Conservation (phyloP, 2,888 invertebrate species). For the Hipparchia sbordonii region DNA sequence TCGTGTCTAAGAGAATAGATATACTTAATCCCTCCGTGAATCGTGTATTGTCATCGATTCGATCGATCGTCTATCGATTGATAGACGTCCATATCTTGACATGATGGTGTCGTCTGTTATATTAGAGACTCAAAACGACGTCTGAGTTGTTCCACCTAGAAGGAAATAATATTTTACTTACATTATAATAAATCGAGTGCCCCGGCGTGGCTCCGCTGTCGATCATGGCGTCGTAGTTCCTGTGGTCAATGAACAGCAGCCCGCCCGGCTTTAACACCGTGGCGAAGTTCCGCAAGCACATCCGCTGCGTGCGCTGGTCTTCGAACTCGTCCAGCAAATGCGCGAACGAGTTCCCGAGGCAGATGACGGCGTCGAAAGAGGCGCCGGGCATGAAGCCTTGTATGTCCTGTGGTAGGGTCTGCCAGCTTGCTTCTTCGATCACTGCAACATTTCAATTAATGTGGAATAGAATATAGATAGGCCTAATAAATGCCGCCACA, state of each 20-base stretch:
- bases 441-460: conserved; percentile 77
- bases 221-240: conserved; percentile 93
- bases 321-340: conserved; percentile 92
- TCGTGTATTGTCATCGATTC: too few species aligned
- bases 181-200: conserved; percentile 95
- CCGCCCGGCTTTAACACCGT: conserved; percentile 93
- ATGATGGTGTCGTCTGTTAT: too few species aligned
- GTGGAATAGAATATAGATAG: too few species aligned
- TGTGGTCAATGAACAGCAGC: conserved; percentile 92
- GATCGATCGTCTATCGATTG: too few species aligned
- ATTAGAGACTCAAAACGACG: too few species aligned
- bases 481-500: too few species aligned
- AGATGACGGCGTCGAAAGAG: conserved; percentile 94
- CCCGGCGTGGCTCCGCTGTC: conserved; percentile 90
- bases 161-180: conserved; percentile 71
- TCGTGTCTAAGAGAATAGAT: too few species aligned
- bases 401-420: conserved; percentile 90
- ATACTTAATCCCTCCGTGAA: too few species aligned
- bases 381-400: conserved; percentile 81
- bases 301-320: conserved; percentile 90
- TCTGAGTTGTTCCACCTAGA: too few species aligned
- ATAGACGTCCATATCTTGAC: too few species aligned
- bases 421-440: conserved; percentile 96
- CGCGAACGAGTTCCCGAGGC: conserved; percentile 95
- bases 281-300: conserved; percentile 91